Evolutionary conservation across 2,797 vertebrate species (phyloP).

Genomic region (Oreortyx pictus): DNA sequence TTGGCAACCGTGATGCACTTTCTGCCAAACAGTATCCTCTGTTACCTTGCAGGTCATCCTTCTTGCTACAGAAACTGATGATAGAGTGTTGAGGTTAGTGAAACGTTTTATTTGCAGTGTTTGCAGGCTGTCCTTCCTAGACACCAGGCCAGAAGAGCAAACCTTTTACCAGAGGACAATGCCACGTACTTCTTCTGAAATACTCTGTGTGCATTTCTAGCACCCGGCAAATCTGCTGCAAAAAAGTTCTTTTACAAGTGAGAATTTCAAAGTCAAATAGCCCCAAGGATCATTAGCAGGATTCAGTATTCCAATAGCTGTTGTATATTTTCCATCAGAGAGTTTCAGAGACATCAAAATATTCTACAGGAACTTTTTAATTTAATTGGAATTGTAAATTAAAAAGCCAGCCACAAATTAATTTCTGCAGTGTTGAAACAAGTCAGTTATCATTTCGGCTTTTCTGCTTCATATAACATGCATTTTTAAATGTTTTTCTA

Average conservation of each 20-base stretch:
- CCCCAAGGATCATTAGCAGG: background rate
- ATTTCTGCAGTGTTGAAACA: slow-evolving; percentile 24
- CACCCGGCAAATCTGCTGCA: background rate
- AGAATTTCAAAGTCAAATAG: background rate
- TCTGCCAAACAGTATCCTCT: background rate
- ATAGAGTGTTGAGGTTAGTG: background rate
- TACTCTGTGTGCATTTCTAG: background rate
- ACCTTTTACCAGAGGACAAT: background rate
- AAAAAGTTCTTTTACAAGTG: background rate
- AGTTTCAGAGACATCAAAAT: slow-evolving; percentile 12
- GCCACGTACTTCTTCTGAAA: background rate
- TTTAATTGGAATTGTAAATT: slow-evolving; percentile 33
- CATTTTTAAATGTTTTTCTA: background rate
- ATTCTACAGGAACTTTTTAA: background rate
- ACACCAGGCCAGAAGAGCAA: background rate
- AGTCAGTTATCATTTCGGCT: slow-evolving; percentile 35
- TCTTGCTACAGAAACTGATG: background rate
- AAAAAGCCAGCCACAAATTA: slow-evolving; percentile 35
- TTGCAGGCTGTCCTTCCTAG: background rate
- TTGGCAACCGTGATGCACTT: background rate
- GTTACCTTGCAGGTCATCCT: background rate
- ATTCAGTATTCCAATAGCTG: background rate
- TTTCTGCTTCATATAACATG: background rate
- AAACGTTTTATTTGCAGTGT: background rate
- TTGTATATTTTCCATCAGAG: background rate